These are phyloP conservation scores for Agrilus planipennis DNA, from an alignment of 1,140 invertebrate genomes.

Conservation along the genomic window DNA sequence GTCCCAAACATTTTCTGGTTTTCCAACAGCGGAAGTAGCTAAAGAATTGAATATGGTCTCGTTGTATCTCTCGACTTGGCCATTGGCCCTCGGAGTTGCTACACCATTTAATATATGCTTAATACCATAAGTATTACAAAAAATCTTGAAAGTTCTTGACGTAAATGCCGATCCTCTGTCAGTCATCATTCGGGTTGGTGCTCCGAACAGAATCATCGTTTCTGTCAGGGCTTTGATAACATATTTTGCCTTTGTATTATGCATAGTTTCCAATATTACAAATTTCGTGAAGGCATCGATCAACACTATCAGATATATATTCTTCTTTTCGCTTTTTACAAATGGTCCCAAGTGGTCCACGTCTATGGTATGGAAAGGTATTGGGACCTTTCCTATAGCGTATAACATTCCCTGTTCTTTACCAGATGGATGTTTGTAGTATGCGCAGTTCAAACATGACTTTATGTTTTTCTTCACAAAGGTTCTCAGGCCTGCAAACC, in stretches of 20 bases:
- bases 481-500: too few species aligned
- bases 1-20: slow-evolving; percentile 3
- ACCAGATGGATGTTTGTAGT: too few species aligned
- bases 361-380: neutral
- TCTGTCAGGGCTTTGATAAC: slow-evolving; percentile 3
- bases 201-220: slow-evolving; percentile 16
- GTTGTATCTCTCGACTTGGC: slow-evolving; percentile 13
- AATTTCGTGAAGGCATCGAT: neutral
- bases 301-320: neutral
- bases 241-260: slow-evolving; percentile 9
- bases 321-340: neutral
- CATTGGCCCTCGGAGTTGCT: slow-evolving; percentile 22
- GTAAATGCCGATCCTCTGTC: slow-evolving; percentile 30
- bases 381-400: neutral
- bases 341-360: neutral
- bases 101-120: slow-evolving; percentile 24
- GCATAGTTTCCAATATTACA: neutral
- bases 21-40: neutral
- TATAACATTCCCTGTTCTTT: too few species aligned
- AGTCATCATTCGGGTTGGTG: slow-evolving; percentile 21
- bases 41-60: too few species aligned
- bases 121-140: slow-evolving; percentile 19
- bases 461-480: too few species aligned
- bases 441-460: too few species aligned
- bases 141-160: slow-evolving; percentile 18